Evolutionary conservation across 2,113 vertebrate genomes (phyloP).

Genomic region (Motacilla tschutschensis): DNA sequence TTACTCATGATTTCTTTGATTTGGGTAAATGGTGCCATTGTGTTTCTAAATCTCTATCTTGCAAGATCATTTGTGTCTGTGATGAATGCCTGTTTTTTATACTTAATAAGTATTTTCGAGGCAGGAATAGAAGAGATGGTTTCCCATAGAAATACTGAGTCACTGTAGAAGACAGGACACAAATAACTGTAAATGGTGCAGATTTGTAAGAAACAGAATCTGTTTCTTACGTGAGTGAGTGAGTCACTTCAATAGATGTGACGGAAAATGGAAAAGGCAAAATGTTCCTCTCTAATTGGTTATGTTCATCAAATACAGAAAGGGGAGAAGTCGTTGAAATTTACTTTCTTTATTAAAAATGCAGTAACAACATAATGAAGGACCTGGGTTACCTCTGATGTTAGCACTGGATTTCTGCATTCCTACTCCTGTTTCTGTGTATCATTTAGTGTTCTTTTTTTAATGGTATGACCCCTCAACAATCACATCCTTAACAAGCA

Average conservation of each 20-base stretch:
- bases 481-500: neutral
- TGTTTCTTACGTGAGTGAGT: neutral
- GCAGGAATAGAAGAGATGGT: neutral
- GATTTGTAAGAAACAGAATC: no score
- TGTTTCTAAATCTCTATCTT: neutral
- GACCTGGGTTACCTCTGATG: neutral
- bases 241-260: slow-evolving; percentile 9
- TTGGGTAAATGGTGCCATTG: neutral
- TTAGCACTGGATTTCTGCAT: neutral
- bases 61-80: neutral
- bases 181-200: slow-evolving; percentile 28
- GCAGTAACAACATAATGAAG: neutral
- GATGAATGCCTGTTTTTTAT: neutral
- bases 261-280: neutral
- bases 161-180: neutral
- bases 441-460: neutral
- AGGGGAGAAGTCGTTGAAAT: neutral
- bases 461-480: neutral
- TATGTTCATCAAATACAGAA: neutral
- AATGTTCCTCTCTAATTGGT: neutral
- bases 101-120: slow-evolving; percentile 22
- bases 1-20: slow-evolving; percentile 12
- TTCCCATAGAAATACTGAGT: slow-evolving; percentile 43
- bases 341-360: neutral
- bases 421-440: neutral